A percentile compares a stretch with the other conserved stretches of the same genome.
Evolutionary conservation across 2,113 vertebrate genomes (phyloP).

Genomic region (Capreolus pygargus): DNA sequence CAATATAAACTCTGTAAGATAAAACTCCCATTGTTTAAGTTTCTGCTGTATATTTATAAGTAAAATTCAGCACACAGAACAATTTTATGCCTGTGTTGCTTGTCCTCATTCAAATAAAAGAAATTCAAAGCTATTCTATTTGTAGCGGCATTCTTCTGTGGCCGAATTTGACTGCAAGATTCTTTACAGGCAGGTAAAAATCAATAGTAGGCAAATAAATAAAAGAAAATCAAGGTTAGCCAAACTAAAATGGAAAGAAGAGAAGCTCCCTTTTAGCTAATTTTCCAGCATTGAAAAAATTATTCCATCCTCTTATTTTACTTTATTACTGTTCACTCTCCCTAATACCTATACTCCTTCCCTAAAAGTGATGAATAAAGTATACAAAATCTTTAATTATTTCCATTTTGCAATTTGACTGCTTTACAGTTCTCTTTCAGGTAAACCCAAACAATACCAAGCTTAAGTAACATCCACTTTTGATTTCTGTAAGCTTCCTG

Average conservation of each 20-base stretch:
- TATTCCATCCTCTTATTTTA: background rate
- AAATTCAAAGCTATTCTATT: background rate
- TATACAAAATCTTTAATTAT: background rate
- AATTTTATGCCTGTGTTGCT: background rate
- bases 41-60: background rate
- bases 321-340: background rate
- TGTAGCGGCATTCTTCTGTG: background rate
- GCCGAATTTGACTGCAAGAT: background rate
- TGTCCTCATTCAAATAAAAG: background rate
- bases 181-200: slow-evolving; percentile 6
- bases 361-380: background rate
- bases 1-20: background rate
- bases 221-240: background rate
- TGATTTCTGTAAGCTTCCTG: background rate
- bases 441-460: background rate
- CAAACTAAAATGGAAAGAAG: background rate
- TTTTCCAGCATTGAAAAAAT: background rate
- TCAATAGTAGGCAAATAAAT: background rate
- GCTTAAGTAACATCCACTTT: background rate
- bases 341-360: background rate
- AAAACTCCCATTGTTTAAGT: background rate
- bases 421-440: slow-evolving; percentile 23
- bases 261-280: background rate
- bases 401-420: background rate
- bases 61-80: background rate